A percentile compares a stretch with the other conserved stretches of the same genome.
Conservation (phyloP, 2,797 vertebrate genomes). For the Cuniculus paca region DNA sequence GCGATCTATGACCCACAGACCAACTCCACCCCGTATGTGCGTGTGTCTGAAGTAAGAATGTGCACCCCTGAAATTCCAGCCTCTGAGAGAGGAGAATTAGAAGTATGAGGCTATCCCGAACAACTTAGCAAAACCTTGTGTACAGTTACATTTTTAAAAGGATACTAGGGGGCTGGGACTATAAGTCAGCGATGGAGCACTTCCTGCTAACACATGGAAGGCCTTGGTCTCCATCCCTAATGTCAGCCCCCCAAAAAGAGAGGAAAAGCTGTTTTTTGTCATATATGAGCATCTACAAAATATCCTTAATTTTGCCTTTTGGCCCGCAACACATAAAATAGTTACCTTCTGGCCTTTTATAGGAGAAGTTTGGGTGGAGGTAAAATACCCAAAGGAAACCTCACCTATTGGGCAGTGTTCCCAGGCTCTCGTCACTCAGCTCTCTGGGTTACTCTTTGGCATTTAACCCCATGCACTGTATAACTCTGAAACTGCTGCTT, state of each 20-base stretch:
- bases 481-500: background rate
- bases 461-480: background rate
- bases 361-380: background rate
- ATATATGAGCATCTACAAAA: background rate
- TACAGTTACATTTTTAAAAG: background rate
- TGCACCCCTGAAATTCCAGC: background rate
- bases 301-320: conserved; percentile 41
- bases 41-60: background rate
- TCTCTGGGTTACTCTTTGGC: background rate
- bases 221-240: background rate
- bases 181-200: background rate
- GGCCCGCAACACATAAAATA: conserved; percentile 1
- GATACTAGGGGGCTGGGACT: no score
- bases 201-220: background rate
- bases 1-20: background rate
- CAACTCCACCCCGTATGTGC: background rate
- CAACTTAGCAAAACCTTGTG: background rate
- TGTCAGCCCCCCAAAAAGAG: background rate
- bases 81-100: background rate
- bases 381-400: background rate
- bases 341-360: background rate
- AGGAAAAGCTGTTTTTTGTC: background rate
- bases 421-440: background rate
- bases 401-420: fast-evolving
- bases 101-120: background rate